These are phyloP conservation scores for Clusia tigrina DNA, from an alignment of 2,888 invertebrate genomes.

Conservation along the genomic window DNA sequence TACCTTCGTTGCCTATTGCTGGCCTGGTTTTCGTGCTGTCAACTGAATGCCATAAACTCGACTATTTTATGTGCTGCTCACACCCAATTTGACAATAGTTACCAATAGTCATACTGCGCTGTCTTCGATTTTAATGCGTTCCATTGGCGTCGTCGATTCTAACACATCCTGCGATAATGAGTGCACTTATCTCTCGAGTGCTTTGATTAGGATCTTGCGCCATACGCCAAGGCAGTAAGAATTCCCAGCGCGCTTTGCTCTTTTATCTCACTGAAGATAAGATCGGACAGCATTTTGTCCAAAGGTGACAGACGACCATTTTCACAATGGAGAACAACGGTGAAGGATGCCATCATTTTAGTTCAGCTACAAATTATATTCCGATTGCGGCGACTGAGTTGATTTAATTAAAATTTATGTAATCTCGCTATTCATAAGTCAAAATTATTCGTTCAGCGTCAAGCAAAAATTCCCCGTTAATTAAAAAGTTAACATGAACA, in stretches of 20 bases:
- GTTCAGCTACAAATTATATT: no score
- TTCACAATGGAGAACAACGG: no score
- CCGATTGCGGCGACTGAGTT: no score
- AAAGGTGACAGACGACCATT: no score
- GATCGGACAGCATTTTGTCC: slow-evolving; percentile 20
- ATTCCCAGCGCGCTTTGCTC: neutral
- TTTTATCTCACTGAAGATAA: no score
- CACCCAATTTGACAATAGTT: slow-evolving; percentile 36
- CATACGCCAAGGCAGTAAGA: neutral
- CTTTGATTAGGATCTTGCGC: slow-evolving; percentile 31
- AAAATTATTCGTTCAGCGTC: no score
- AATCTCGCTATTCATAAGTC: no score
- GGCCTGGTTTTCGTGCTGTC: slow-evolving; percentile 45
- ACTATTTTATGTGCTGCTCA: slow-evolving; percentile 50
- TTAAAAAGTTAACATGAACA: no score
- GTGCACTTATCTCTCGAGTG: slow-evolving; percentile 50
- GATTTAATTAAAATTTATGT: no score
- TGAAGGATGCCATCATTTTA: no score
- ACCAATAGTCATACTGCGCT: neutral
- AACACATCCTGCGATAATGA: slow-evolving; percentile 58
- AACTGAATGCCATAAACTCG: slow-evolving; percentile 50
- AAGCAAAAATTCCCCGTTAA: no score
- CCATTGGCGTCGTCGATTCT: slow-evolving; percentile 46
- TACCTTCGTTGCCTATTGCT: neutral
- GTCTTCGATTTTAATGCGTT: neutral